Conservation (phyloP, 2,888 invertebrate species). For the Drosophila rubida region DNA sequence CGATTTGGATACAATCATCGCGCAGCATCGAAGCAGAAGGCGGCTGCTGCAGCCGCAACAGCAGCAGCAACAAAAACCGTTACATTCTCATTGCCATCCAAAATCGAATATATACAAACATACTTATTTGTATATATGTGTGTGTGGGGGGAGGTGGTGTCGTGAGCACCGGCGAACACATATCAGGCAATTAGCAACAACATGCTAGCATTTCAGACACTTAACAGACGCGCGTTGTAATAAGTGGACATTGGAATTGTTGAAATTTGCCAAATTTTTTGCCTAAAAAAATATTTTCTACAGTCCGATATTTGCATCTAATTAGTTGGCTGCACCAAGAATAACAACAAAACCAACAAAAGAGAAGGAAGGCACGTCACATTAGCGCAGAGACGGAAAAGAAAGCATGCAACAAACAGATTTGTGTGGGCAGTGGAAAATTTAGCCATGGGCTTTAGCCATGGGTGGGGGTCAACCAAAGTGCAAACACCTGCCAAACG, state of each 20-base stretch:
- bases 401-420: conserved; percentile 51
- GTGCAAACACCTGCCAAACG: conserved; percentile 56
- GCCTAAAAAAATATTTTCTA: conserved; percentile 30
- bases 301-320: conserved; percentile 42
- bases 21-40: conserved; percentile 35
- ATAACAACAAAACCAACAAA: conserved; percentile 21
- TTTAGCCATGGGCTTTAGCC: conserved; percentile 51
- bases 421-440: conserved; percentile 77
- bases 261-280: conserved; percentile 64
- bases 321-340: conserved; percentile 44
- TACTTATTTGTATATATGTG: background rate
- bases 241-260: conserved; percentile 71
- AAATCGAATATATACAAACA: conserved; percentile 20
- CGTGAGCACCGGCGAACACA: conserved; percentile 46
- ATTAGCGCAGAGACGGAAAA: conserved; percentile 49
- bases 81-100: conserved; percentile 56
- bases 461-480: conserved; percentile 48
- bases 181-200: conserved; percentile 76
- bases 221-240: conserved; percentile 63
- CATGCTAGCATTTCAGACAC: conserved; percentile 64
- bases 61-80: conserved; percentile 43
- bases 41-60: conserved; percentile 22
- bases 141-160: conserved; percentile 10
- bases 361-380: conserved; percentile 51
- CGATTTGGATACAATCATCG: conserved; percentile 68